phyloP scores from a whole-genome alignment of 2,113 vertebrate genomes.

The Prolemur simus region DNA sequence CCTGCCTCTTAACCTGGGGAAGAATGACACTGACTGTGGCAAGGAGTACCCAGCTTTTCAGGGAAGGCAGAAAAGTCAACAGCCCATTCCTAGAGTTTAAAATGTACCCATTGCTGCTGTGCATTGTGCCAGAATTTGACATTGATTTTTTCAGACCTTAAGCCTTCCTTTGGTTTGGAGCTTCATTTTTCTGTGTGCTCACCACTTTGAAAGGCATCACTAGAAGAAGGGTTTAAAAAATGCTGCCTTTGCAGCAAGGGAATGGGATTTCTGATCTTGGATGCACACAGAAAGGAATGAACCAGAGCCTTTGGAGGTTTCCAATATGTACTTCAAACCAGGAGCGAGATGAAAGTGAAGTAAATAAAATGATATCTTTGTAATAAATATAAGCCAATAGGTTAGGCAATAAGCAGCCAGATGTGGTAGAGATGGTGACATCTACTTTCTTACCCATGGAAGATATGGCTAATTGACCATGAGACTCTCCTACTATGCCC shows the following conservation, averaged over 20 bases:
- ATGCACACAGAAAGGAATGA: not conserved
- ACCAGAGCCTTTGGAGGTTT: not conserved
- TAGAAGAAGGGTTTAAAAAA: not conserved
- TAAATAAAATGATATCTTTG: not conserved
- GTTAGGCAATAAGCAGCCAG: not conserved
- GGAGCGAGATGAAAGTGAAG: not conserved
- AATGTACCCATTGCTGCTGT: not conserved
- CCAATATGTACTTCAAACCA: not conserved
- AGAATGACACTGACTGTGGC: not conserved
- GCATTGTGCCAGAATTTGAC: not conserved
- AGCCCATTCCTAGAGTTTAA: not conserved
- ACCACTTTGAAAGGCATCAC: not conserved
- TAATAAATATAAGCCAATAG: not conserved
- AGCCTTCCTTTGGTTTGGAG: not conserved
- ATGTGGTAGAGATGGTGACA: not conserved
- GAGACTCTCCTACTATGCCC: not conserved
- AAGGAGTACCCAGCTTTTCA: not conserved
- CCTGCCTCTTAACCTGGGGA: not conserved
- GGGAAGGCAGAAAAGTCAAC: not conserved
- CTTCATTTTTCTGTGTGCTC: not conserved
- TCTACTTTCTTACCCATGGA: not conserved
- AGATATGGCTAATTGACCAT: not conserved
- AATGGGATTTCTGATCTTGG: not conserved
- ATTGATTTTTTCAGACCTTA: not conserved
- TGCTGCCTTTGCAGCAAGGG: not conserved